Evolutionary conservation across 2,888 invertebrate species (phyloP), one percentile per base, ranked within the genome.

Genomic region (Drosophila atripex): DNA sequence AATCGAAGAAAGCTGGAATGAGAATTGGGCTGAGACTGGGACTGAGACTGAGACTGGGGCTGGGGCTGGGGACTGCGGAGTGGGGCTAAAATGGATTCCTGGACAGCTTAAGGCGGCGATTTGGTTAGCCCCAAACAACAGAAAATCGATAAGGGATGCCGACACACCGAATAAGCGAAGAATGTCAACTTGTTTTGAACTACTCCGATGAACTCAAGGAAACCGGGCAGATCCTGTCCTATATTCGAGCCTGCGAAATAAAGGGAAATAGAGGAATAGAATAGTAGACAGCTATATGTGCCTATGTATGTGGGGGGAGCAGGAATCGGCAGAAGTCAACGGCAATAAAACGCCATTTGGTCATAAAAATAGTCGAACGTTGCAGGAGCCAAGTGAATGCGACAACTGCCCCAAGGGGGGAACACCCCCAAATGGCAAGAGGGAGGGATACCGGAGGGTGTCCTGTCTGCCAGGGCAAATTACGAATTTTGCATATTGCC

Each of bases 321-420:
- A 47, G 57, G 50, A 54, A 58, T 58, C 56, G 73, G 56, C 52
- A 35, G 46, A 52, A 60, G 66, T 53, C 60, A 73, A 76, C 66
- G 77, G 88, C 78, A 87, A 88, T 88, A 89, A 88, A 89, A 87
- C 86, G 84, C 88, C 86, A 83, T 88, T 88, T 78, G 88, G 88
- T 86, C 88, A 85, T 85, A 85, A 85, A 85, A 85, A 85, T 86
- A 83, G 87, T 86, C 85, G 68, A 78, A 85, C 86, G 79, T 77
- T 57, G 68, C 58, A 64, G 52, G 71, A 45, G 49, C 41, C 63
- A 58, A 75, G 59, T 79, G 61, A 75, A 73, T 72, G 75, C 56
- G 65, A 64, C 71, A 69, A 69, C 65, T 59, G 64, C 50, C 50
- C 54, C 50, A 51, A 64, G 50, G 50, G 53, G 52, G n/a, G 25